Conservation (phyloP, 2,113 vertebrate genomes). For the Pedionomus torquatus region DNA sequence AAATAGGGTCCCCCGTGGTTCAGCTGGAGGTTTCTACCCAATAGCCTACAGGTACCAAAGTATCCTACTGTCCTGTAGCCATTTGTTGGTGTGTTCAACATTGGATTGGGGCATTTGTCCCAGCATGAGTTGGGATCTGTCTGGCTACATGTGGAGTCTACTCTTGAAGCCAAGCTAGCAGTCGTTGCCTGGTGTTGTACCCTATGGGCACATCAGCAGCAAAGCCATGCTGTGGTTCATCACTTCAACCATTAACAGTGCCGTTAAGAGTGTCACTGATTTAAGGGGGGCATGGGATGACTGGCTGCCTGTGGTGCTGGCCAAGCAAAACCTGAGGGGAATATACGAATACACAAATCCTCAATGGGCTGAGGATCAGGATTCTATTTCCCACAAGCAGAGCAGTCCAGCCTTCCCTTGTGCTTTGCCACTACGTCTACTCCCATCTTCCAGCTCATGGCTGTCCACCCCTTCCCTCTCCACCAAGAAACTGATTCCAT, state of each 20-base stretch:
- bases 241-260: neutral
- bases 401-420: neutral
- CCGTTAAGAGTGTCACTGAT: neutral
- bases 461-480: neutral
- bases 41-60: neutral
- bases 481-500: neutral
- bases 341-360: neutral
- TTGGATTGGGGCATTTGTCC: accelerated
- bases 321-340: neutral
- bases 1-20: neutral
- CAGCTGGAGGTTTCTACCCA: neutral
- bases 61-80: neutral
- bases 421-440: neutral
- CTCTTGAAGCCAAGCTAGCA: neutral
- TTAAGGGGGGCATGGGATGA: neutral
- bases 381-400: neutral
- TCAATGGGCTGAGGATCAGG: neutral
- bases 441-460: accelerated
- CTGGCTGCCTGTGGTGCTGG: neutral
- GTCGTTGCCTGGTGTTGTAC: accelerated
- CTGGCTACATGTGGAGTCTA: neutral
- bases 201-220: neutral
- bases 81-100: neutral
- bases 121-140: neutral
- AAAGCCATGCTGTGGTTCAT: neutral